Evolutionary conservation across 2,797 vertebrate species (phyloP), one percentile per base, ranked within the genome.

Genomic region (Orientallactaga sibirica): DNA sequence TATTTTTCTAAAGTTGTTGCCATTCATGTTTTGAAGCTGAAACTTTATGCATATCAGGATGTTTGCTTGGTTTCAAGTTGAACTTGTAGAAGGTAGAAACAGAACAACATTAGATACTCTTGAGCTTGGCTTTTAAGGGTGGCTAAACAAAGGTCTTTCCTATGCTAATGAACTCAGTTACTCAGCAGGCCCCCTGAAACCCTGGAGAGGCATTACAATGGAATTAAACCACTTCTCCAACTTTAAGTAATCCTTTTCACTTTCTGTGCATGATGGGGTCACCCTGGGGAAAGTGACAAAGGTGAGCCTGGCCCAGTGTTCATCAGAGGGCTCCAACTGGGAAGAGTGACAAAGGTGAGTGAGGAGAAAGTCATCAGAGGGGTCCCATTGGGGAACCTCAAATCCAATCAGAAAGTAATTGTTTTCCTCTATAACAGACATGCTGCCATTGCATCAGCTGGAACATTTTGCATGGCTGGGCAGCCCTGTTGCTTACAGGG

Each of bases 241-340:
- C 10, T 68, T 41, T 19, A 91, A 61, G 52, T 15, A 18, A 55
- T 8, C 12, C 3, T 81, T 55, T 86, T 37, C 4, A 9, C 64
- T 70, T 77, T 85, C 25, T 61, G 61, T 24, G 55, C 25, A 4
- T 61, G 4, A 22, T 5, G 15, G 22, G 37, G 9, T 24, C 62
- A 14, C 33, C 5, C 0, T 19, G 15, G 81, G 68, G 70, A 37
- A 10, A 18, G 24, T 22, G 5, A 78, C 3, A 15, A 20, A 75
- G 27, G 7, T 27, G 8, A 55, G 4, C 37, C n/a, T 37, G 61
- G 8, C 1, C 22, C 64, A 68, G 20, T 5, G 41, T 14, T 52
- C 6, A 0, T 43, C 41, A 16, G 14, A 1, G 22, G 67, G 7
- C 3, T 3, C 58, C 5, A 0, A 18, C 7, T 4, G 0, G 55